Evolutionary conservation across 2,113 vertebrate species (phyloP), one percentile per base, ranked within the genome.

Genomic region (Odocoileus virginianus): DNA sequence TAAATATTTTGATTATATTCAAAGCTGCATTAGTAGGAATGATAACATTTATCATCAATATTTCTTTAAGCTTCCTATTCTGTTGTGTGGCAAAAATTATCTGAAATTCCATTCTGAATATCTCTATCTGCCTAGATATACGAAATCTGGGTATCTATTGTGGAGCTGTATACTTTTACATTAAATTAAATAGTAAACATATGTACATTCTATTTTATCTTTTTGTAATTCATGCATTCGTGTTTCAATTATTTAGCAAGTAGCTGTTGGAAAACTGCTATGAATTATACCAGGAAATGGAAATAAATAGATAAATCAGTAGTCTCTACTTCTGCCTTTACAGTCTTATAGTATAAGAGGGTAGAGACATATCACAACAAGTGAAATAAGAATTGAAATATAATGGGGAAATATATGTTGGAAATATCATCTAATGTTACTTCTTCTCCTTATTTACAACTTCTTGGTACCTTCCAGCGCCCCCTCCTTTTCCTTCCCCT

Each of bases 1-100:
- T 97, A 98, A 97, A 97, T 97, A 97, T 97, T 98, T 97, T 97
- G 78, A 94, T 94, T 95, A 89, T 95, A 89, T 97, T 96, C 40
- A 91, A 91, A 97, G 87, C 14, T 88, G 67, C 50, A 85, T 93
- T 81, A 86, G 76, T 82, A 93, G 43, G 71, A 97, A 96, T 58
- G 21, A 76, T 92, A 86, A 54, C 50, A 91, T 96, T 96, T 95
- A 89, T 98, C 82, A 94, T 93, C 78, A 87, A 78, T 89, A 93
- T 96, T 89, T 97, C 47, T 82, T 92, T 78, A 94, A 94, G 28
- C 33, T 84, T 71, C 79, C 25, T 79, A 93, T 79, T 96, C 30
- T 96, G 86, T 91, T 95, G 23, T 83, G 12, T 86, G 55, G 58
- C 11, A 98, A 95, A 84, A 98, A 67, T 71, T 76, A 87, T 96